Conservation (phyloP, 2,797 vertebrate genomes). For the Parambassis ranga region DNA sequence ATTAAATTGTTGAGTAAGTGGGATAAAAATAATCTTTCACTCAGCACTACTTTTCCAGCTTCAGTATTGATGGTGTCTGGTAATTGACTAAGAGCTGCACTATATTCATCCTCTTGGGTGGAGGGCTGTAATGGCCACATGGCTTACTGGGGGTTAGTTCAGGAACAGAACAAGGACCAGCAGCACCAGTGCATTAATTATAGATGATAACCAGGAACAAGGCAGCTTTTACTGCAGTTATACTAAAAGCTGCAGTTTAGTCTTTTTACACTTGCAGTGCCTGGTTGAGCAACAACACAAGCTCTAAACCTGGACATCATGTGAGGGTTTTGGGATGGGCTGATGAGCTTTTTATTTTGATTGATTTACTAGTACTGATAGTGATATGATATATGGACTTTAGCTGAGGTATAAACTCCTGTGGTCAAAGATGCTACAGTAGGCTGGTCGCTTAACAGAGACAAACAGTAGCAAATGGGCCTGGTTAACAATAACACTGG, state of each 20-base stretch:
- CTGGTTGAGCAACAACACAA: neutral
- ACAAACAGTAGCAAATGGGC: neutral
- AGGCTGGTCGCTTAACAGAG: neutral
- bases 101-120: slow-evolving; percentile 31
- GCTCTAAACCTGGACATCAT: neutral
- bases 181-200: slow-evolving; percentile 69
- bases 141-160: slow-evolving; percentile 43
- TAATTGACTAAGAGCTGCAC: slow-evolving; percentile 18
- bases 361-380: neutral
- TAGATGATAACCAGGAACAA: slow-evolving; percentile 62
- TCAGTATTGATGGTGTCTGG: slow-evolving; percentile 34
- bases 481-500: slow-evolving; percentile 21
- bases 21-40: slow-evolving; percentile 38
- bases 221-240: slow-evolving; percentile 50
- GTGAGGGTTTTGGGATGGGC: neutral
- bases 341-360: neutral
- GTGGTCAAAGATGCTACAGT: slow-evolving; percentile 15
- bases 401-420: slow-evolving; percentile 17
- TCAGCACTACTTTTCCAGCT: slow-evolving; percentile 20
- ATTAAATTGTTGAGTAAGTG: slow-evolving; percentile 29
- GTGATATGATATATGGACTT: slow-evolving; percentile 17
- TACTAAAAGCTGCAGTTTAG: slow-evolving; percentile 67
- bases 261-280: slow-evolving; percentile 37
- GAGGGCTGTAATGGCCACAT: slow-evolving; percentile 48
- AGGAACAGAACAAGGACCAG: slow-evolving; percentile 64